Evolutionary conservation across 2,888 invertebrate genomes (phyloP), one percentile per base, ranked within the genome.

Genomic region (Rotaria socialis): DNA sequence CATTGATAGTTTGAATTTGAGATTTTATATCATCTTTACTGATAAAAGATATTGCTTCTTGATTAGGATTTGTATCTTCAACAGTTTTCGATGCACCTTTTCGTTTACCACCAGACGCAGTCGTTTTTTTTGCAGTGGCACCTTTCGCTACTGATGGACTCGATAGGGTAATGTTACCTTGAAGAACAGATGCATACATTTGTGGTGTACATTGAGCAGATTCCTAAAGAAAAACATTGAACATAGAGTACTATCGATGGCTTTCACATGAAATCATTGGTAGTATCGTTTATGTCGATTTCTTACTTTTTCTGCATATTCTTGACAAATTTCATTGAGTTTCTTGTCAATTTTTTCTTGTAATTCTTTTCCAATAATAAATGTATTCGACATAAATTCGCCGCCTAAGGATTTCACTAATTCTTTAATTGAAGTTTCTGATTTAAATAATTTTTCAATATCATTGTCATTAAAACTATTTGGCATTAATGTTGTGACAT

Each of bases 401-500:
- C 80, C 80, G 35, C 80, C 80, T 80, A 14, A 80, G 11, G 80
- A 22, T 47, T 47, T 47, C 24, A 80, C n/a, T 10, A n/a, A 2
- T 10, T 80, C 47, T 47, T 19, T 47, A 4, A 80, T 16, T 11
- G 80, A 47, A n/a, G 24, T 7, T 47, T 80, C 80, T 5, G 47
- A 11, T 80, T 80, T 80, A 24, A 80, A 47, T 80, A 80, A 47
- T 47, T 80, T 80, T 43, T 80, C 80, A 80, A 84, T 60, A 74
- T 86, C 86, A 52, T 84, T 84, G 10, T 58, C 52, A 35, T 43
- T 86, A 67, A 86, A 74, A 75, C 52, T 86, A 35, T 55, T 80
- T 55, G 85, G 86, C 5, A 85, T 58, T 86, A 52, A 56, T 86
- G 86, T 67, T 88, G 90, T 89, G 50, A 96, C 92, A 91, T 97